These are phyloP conservation scores for Drosophila ezoana DNA, from an alignment of 2,888 invertebrate genomes.

Conservation along the genomic window DNA sequence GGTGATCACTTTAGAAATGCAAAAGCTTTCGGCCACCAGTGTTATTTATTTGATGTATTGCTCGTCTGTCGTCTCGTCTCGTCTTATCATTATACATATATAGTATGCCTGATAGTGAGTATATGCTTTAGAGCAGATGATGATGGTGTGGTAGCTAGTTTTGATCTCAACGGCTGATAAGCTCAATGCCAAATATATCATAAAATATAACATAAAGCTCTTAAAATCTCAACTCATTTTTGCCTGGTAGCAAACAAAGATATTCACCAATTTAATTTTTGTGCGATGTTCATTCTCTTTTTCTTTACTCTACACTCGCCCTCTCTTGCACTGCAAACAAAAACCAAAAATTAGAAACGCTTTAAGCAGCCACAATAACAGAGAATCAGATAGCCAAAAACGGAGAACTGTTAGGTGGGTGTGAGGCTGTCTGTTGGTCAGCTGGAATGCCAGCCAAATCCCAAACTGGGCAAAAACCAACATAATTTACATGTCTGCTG, in stretches of 20 bases:
- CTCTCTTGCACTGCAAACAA: neutral
- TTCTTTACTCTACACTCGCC: neutral
- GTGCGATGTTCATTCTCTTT: neutral
- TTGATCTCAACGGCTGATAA: no score
- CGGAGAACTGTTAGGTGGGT: constrained; percentile 15
- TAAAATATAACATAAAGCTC: no score
- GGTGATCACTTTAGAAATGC: neutral
- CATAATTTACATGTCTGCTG: constrained; percentile 82
- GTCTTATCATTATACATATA: no score
- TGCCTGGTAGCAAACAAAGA: neutral
- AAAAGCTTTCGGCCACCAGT: no score
- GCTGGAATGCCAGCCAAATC: constrained; percentile 49
- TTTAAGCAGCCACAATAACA: constrained; percentile 51
- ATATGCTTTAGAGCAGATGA: no score
- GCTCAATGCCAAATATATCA: no score
- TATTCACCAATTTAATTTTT: neutral
- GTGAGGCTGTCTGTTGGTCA: constrained; percentile 21
- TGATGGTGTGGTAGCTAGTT: no score
- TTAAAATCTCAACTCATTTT: neutral
- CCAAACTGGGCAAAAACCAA: constrained; percentile 68
- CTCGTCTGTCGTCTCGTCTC: no score
- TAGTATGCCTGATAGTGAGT: no score
- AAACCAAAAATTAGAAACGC: constrained; percentile 36
- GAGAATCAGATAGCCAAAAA: constrained; percentile 30
- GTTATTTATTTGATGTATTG: no score